Conservation (phyloP, 64 coral and sea anemone genomes). For the Exaiptasia diaphana region DNA sequence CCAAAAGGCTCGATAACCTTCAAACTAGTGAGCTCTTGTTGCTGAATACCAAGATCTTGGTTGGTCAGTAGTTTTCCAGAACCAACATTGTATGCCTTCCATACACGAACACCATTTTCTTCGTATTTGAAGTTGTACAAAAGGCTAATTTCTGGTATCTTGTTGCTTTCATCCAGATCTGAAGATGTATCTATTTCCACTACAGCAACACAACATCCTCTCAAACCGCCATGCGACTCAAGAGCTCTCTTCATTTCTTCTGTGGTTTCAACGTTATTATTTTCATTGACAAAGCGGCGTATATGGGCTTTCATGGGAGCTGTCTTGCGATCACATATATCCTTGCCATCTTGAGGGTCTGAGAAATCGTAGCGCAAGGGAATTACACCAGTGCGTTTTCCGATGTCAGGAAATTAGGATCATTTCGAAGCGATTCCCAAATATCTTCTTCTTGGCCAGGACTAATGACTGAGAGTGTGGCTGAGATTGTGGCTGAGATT, state of each 20-base stretch:
- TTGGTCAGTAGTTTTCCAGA: neutral
- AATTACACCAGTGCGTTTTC: neutral
- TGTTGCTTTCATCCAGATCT: neutral
- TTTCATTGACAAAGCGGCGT: constrained; percentile 18
- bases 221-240: neutral
- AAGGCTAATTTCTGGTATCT: constrained; percentile 22
- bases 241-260: constrained; percentile 19
- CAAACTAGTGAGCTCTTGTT: neutral
- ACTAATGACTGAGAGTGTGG: constrained; percentile 22
- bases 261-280: neutral
- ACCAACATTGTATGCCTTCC: constrained; percentile 51
- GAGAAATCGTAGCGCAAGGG: constrained; percentile 11
- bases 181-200: neutral
- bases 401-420: neutral
- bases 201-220: neutral
- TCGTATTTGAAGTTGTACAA: constrained; percentile 62
- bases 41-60: neutral
- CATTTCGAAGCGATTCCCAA: neutral
- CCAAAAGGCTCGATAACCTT: neutral
- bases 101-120: constrained; percentile 32
- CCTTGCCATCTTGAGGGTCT: constrained; percentile 5
- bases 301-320: constrained; percentile 19
- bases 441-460: constrained; percentile 32
- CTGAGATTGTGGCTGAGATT: neutral
- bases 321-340: neutral